Evolutionary conservation across 1,140 invertebrate genomes (phyloP), one percentile per base, ranked within the genome.

Genomic region (Drosophila kohkoa): DNA sequence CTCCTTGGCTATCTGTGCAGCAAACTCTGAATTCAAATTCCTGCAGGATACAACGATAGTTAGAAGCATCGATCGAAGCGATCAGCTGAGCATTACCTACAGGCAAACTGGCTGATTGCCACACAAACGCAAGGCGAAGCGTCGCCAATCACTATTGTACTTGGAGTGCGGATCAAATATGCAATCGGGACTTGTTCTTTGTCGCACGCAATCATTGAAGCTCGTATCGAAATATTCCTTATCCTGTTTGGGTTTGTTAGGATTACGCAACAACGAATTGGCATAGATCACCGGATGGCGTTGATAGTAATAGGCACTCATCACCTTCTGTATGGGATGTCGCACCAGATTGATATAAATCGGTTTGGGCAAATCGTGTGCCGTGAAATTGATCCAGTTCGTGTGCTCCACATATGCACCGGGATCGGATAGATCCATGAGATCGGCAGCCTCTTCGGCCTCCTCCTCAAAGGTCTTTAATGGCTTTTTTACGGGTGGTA

Each of bases 281-380:
- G 68, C 78, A 69, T 81, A 91, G 96, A 97, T 1, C 96, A 73
- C 16, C 1, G 90, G 90, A 58, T 92, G 87, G 58, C 97, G 93
- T 2, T 97, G 95, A 54, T 90, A 92, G 89, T 98, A 98, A 93
- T 98, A 98, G 95, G 96, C 97, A 1, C 97, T 98, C 79, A 98
- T 98, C 5, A 98, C 96, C 49, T 97, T 94, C 91, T 98, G 96
- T 16, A 98, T 95, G 0, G 97, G 97, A 93, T 98, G 96, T 28
- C 97, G 94, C 1, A 98, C 96, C 77, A 98, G 93, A 92, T 98
- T 98, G 64, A 98, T 95, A 93, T 98, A 98, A 79, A 98, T 97
- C 0, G 97, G 97, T 77, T 95, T 95, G 0, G 96, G 95, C 51
- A 95, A 92, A 25, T 96, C 95, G 86, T 95, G 97, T 76, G 96